Evolutionary conservation across 2,888 invertebrate species (phyloP), one percentile per base, ranked within the genome.

Genomic region (Drosophila buzzatii): DNA sequence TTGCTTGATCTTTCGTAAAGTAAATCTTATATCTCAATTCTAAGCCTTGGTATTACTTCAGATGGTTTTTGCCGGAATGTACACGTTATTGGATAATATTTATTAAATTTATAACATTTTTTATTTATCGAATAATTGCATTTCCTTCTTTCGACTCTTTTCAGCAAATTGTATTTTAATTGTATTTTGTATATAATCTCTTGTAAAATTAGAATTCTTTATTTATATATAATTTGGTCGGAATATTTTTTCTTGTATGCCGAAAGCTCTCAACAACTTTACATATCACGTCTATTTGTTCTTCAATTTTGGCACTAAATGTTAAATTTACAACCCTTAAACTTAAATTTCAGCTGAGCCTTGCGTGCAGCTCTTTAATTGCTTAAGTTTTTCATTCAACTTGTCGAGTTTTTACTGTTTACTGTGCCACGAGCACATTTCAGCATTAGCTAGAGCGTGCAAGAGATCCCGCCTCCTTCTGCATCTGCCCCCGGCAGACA

Each of bases 371-470:
- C 44, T 49, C 56, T 52, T 76, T 73, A 73, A 76, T 76, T 76
- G 58, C 77, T 52, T 72, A 39, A 56, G 59, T 39, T 51, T 49
- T 35, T 39, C 39, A 47, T 45, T 18, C 62, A 55, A 66, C 66
- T 61, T 61, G 51, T 9, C 42, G 64, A 59, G 74, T 66, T 62
- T 70, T 45, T 41, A 76, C 78, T 77, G 78, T 64, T 45, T 37
- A 76, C 78, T 77, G 76, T 76, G 61, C 59, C 69, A 41, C 69
- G 47, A 69, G 62, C 77, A 76, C 65, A 59, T 45, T 70, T 66
- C 52, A 64, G 79, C 70, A 74, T 67, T 47, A 67, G 64, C 59
- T 67, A 74, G 77, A 71, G 79, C 79, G 70, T 51, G 63, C 60
- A 61, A 58, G 59, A 61, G 60, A 23, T 23, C 4, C 37, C 45